phyloP scores from a whole-genome alignment of 2,888 invertebrate species.

The Teinopalpus imperialis region DNA sequence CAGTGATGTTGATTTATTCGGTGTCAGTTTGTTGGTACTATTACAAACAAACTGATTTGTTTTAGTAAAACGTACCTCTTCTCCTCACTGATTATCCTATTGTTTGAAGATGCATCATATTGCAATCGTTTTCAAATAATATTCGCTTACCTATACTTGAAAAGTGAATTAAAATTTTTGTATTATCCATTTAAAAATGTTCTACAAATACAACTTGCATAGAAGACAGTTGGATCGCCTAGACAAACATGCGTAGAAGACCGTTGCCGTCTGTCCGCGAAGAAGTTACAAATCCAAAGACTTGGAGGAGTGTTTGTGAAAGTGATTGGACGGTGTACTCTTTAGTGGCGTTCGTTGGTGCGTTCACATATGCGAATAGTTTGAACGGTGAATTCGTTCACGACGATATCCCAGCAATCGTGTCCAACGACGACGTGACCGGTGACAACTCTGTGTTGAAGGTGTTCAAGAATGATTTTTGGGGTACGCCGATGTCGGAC shows the following conservation, averaged over 20 bases:
- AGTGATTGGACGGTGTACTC: conserved; percentile 84
- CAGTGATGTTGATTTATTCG: conserved; percentile 66
- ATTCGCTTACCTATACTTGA: no score
- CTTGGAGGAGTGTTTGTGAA: conserved; percentile 57
- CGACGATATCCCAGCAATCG: conserved; percentile 93
- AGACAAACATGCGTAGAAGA: conserved; percentile 70
- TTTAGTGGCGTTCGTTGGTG: conserved; percentile 85
- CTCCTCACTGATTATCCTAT: no score
- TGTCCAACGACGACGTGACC: conserved; percentile 90
- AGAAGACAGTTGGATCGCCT: not conserved
- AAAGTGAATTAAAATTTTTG: no score
- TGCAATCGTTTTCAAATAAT: no score
- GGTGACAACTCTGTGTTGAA: conserved; percentile 83
- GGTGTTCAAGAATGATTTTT: conserved; percentile 91
- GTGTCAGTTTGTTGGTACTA: conserved; percentile 52
- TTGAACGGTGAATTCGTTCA: conserved; percentile 92
- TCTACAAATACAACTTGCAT: no score
- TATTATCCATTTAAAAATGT: no score
- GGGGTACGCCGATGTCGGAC: conserved; percentile 95
- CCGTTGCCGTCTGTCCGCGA: conserved; percentile 70
- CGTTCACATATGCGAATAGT: conserved; percentile 87
- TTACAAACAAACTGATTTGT: not conserved
- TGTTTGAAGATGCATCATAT: no score
- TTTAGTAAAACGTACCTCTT: not conserved
- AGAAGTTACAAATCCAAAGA: conserved; percentile 59